Percentiles rank a stretch among this genome's conserved stretches.
Conservation (phyloP, 2,888 invertebrate species). For the Limnephilus lunatus region DNA sequence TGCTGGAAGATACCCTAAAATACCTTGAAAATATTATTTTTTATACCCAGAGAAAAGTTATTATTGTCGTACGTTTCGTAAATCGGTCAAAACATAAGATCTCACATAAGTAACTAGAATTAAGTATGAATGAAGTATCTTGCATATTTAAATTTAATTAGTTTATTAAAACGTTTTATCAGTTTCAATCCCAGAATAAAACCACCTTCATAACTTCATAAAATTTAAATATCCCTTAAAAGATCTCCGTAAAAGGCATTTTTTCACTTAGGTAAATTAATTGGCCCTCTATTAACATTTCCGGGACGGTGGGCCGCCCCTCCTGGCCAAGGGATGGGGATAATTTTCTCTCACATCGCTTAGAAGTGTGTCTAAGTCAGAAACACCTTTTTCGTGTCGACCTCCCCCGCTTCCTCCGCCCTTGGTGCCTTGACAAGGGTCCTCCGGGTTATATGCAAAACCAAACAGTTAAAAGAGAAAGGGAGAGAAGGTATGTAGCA, state of each 20-base stretch:
- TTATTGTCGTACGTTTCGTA: too few relatives aligned
- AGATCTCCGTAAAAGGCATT: background rate
- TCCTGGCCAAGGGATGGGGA: slow-evolving; percentile 48
- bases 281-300: slow-evolving; percentile 46
- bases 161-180: background rate
- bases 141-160: too few relatives aligned
- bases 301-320: slow-evolving; percentile 26
- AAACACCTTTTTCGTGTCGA: slow-evolving; percentile 66
- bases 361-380: slow-evolving; percentile 60
- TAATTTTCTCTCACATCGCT: slow-evolving; percentile 61
- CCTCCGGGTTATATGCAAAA: slow-evolving; percentile 63
- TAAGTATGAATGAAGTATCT: too few relatives aligned
- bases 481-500: slow-evolving; percentile 30
- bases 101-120: too few relatives aligned
- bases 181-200: background rate
- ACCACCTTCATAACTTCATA: background rate
- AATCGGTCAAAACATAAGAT: too few relatives aligned
- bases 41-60: too few relatives aligned
- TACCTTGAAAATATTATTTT: too few relatives aligned
- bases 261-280: slow-evolving; percentile 49
- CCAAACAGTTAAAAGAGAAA: slow-evolving; percentile 52
- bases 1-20: too few relatives aligned
- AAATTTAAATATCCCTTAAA: background rate
- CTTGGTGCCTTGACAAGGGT: slow-evolving; percentile 62
- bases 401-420: slow-evolving; percentile 44